Base-by-base conservation (phyloP, 2,888 invertebrate genomes). In the Habroteleia sp. region DNA sequence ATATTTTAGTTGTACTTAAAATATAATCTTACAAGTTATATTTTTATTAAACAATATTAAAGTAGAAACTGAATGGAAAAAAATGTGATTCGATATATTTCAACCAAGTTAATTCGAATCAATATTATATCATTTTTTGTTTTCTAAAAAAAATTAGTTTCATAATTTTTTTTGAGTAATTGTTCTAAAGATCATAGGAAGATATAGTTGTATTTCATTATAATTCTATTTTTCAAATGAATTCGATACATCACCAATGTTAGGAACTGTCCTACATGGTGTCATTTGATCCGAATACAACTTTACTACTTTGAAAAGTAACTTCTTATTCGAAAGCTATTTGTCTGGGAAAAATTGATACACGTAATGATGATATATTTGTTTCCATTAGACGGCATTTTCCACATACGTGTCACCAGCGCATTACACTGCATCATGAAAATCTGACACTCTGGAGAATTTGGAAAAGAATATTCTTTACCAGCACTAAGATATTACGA, bases 341-440 rank as follows among this genome's bases (percentile, higher is more conserved):
- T 60, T 60, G 46, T 46, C 6, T 37, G 2, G 16, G n/a, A 35
- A 29, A 46, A 60, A 62, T 48, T 62, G 62, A 62, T 62, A 62
- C 41, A 20, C 7, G 14, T 62, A 62, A 48, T 17, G 62, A 62
- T 48, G 62, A 62, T 62, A 17, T 25, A 62, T 33, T 14, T 6
- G 11, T 35, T 16, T 35, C 13, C 33, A 33, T 31, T 60, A 46
- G 44, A 8, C 16, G 20, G 4, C 2, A 20, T 4, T 20, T 20
- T n/a, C 2, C 20, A 13, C 41, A 42, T 35, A 44, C n/a, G n/a
- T 60, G 39, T 29, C 46, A 48, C 13, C 4, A 6, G 33, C 7
- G 13, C 60, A 48, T 60, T 46, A 60, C 60, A 60, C 46, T 60
- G 46, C 46, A 60, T 60, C 60, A 60, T 39, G 11, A 7, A 23